A percentile compares a stretch with the other conserved stretches of the same genome.
Evolutionary conservation across 2,797 vertebrate species (phyloP).

Genomic region (Chrosomus eos): DNA sequence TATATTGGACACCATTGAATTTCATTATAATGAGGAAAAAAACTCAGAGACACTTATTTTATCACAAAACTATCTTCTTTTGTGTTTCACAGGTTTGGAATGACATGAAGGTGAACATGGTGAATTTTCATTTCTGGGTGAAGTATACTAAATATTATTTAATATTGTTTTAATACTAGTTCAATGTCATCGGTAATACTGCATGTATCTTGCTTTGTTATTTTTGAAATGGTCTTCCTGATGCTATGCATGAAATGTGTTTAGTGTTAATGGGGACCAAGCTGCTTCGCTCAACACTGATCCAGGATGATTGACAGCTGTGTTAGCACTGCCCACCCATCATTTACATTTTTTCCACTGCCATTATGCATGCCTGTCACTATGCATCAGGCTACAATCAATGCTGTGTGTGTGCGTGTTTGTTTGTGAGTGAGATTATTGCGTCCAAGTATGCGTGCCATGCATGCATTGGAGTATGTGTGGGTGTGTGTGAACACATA

Average conservation of each 20-base stretch:
- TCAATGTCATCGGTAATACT: not conserved
- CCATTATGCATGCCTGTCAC: conserved; percentile 55
- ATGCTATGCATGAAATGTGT: not conserved
- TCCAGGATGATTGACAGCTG: conserved; percentile 46
- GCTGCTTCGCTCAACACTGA: conserved; percentile 1
- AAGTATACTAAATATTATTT: not conserved
- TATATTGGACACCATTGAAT: not conserved
- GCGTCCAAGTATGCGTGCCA: conserved; percentile 7
- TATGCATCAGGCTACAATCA: conserved; percentile 35
- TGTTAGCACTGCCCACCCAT: conserved; percentile 34
- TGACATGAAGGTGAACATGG: not conserved
- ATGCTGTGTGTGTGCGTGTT: not conserved
- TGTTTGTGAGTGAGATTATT: not conserved
- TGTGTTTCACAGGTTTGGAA: not conserved
- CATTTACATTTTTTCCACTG: conserved; percentile 51
- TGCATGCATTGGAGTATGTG: not conserved
- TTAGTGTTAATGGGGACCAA: not conserved
- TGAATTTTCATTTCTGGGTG: not conserved
- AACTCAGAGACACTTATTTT: not conserved
- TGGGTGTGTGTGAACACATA: not conserved
- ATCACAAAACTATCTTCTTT: not conserved
- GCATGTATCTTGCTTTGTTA: not conserved
- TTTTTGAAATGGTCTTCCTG: not conserved
- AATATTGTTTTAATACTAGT: too few species aligned
- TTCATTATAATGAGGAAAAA: not conserved